These are phyloP conservation scores for Chrysolina americana DNA, from an alignment of 2,888 invertebrate species.

Conservation along the genomic window DNA sequence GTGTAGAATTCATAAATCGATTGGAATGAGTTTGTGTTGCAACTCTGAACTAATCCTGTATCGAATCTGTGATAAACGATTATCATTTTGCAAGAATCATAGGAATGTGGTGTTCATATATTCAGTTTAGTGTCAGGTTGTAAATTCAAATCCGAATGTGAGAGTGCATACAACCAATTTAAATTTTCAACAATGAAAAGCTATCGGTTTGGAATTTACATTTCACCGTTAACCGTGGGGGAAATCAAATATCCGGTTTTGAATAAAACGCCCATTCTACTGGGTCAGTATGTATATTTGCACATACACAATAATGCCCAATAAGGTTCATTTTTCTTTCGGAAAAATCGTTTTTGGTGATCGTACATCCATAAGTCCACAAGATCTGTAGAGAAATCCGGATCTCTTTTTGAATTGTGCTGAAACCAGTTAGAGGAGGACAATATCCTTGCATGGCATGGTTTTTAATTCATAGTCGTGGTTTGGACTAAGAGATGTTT, in stretches of 20 bases:
- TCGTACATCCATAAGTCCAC: too few species aligned
- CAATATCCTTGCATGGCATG: too few species aligned
- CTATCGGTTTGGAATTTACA: conserved; percentile 8
- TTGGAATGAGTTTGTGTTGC: background rate
- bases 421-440: too few species aligned
- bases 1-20: too few species aligned
- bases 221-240: background rate
- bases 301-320: background rate
- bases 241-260: background rate
- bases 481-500: too few species aligned
- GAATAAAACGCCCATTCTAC: background rate
- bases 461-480: too few species aligned
- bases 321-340: too few species aligned
- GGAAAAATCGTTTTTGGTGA: too few species aligned
- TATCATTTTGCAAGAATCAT: background rate
- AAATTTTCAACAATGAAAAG: conserved; percentile 11
- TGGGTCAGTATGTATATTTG: background rate
- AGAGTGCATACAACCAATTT: background rate
- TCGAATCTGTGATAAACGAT: background rate
- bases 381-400: too few species aligned
- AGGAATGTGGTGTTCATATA: conserved; percentile 2
- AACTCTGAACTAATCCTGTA: background rate
- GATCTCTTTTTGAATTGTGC: too few species aligned
- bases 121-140: conserved; percentile 6
- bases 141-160: conserved; percentile 9